Base-by-base conservation (phyloP, 2,797 vertebrate genomes). In the Siniperca scherzeri region DNA sequence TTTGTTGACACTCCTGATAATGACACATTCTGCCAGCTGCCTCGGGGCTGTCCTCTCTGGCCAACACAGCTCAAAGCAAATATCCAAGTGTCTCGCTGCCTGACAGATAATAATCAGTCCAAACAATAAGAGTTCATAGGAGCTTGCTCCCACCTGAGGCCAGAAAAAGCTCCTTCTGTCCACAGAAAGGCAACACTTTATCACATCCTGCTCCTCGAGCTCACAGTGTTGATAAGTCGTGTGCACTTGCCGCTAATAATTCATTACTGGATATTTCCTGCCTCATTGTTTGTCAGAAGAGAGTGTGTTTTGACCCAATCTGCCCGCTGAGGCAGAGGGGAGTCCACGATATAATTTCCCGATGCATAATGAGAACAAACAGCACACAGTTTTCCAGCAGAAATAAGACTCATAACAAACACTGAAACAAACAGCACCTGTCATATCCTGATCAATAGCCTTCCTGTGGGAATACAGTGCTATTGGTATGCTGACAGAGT, bases 1-100 rank as follows among this genome's bases (percentile, higher is more conserved):
- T 74, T 74, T 92, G 90, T 89, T 92, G 82, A 92, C 86, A 70
- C 85, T 85, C 61, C 75, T 89, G 89, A 94, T 92, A 93, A 91
- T 84, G 86, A 86, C 88, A 85, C 80, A 57, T 86, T 89, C 78
- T 88, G 75, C 78, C 88, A 68, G 66, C 77, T 73, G 90, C 89
- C 88, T 82, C 42, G 9, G 74, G 84, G 80, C 62, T 70, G 46
- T 77, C 83, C 74, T 85, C 78, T 92, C 79, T 66, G 84, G 65
- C 77, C 82, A 72, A 81, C 56, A 7, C 75, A 50, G 83, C 90
- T 91, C 89, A 87, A 83, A 93, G 91, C 91, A 92, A 90, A 93
- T 82, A 91, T 84, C 77, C 72, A 80, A 91, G 90, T 78, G 85
- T 87, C 85, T 81, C 46, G 4, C 80, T 77, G 69, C 81, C 70